Base-by-base conservation (phyloP, 2,888 invertebrate genomes). In the Sericinus montela region DNA sequence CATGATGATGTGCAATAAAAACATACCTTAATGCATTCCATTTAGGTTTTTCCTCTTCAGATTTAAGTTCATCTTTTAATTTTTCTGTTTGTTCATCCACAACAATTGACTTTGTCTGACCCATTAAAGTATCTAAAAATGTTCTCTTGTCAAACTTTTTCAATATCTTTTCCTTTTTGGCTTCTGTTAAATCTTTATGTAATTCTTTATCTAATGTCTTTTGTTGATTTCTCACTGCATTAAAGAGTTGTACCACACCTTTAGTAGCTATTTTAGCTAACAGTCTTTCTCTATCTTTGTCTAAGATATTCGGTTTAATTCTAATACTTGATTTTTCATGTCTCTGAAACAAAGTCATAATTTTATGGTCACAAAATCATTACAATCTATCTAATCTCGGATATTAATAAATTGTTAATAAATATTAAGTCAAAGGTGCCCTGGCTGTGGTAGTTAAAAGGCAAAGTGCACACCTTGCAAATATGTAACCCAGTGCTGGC, bases 171-270 rank as follows among this genome's bases (percentile, higher is more conserved):
- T 96, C 96, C 65, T 93, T 92, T 67, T 94, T 94, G 19, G 93
- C 90, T 72, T 95, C 95, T 29, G 95, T 88, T 15, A 93, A 90
- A n/a, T 94, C 94, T 53, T 91, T 93, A 45, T 91, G 85, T 43
- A 97, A 72, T 76, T 95, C 93, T 48, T 90, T 90, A 37, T 92
- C 91, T 41, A 97, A 81, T 46, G 92, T 91, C 72, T 93, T 94
- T 75, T 97, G 97, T 75, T 97, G 97, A 60, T 93, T 91, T 63
- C 92, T 92, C 0, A 98, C 97, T 28, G 96, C 95, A 90, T 98
- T 98, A 67, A 97, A 98, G 54, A 98, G 84, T 71, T 97, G 97
- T 0, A 98, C 97, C 0, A 97, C 97, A 66, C 97, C 98, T 74
- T 94, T 95, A 30, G 97, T 97, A 8, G 97, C 97, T 63, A 97